Conservation (phyloP, 2,113 vertebrate species). For the Cephalopholis sonnerati region DNA sequence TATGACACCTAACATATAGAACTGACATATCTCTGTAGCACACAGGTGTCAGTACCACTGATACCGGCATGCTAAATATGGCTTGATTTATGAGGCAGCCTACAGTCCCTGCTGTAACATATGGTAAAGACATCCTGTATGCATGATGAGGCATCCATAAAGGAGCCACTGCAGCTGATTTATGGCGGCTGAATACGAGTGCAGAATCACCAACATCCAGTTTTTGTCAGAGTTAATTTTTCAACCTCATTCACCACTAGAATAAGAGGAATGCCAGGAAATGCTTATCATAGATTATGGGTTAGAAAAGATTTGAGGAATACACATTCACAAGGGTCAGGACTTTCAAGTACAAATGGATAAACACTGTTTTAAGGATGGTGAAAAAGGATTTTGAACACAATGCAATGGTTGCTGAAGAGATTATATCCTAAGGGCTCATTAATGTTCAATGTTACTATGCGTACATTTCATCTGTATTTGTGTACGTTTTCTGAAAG, state of each 20-base stretch:
- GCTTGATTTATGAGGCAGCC: slow-evolving; percentile 41
- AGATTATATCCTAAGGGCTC: no score
- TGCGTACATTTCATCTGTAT: no score
- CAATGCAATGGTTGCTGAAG: no score
- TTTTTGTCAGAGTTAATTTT: slow-evolving; percentile 33
- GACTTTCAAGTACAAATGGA: not conserved
- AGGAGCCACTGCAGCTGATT: slow-evolving; percentile 24
- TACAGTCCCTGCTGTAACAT: slow-evolving; percentile 18
- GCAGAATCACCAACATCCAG: slow-evolving; percentile 37
- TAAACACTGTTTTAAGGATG: not conserved
- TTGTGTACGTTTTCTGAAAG: no score
- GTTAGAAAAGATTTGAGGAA: not conserved
- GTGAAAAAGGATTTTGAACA: no score
- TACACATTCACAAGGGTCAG: not conserved
- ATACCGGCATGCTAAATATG: not conserved
- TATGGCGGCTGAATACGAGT: slow-evolving; percentile 13
- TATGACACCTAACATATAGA: slow-evolving; percentile 26
- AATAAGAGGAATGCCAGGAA: slow-evolving; percentile 10
- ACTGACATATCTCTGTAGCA: not conserved
- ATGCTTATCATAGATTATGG: not conserved
- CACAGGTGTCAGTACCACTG: slow-evolving; percentile 10
- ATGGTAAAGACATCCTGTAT: slow-evolving; percentile 38
- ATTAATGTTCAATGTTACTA: no score
- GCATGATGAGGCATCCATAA: slow-evolving; percentile 43
- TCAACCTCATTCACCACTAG: slow-evolving; percentile 7